Conservation (phyloP, 1,140 invertebrate genomes). For the Drosophila eugracilis region DNA sequence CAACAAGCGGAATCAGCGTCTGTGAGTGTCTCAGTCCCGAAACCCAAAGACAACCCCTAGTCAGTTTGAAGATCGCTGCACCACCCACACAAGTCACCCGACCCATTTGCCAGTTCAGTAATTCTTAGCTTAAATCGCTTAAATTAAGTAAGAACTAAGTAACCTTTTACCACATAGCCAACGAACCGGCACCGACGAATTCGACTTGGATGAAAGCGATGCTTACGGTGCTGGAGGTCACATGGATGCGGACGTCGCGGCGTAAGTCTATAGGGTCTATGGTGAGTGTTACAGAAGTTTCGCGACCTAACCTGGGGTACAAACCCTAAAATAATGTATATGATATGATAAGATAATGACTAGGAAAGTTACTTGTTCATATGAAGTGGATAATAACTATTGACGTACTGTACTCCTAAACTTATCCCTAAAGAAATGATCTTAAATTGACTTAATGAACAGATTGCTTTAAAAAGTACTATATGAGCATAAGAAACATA, state of each 20-base stretch:
- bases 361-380: too few relatives aligned
- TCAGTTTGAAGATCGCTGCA: slow-evolving; percentile 5
- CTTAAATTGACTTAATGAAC: too few relatives aligned
- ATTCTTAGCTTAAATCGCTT: too few relatives aligned
- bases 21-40: slow-evolving; percentile 60
- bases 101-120: slow-evolving; percentile 13
- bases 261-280: slow-evolving; percentile 50
- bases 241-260: slow-evolving; percentile 66
- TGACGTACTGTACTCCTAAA: too few relatives aligned
- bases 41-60: not conserved
- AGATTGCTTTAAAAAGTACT: not conserved
- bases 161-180: slow-evolving; percentile 36
- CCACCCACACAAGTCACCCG: slow-evolving; percentile 10
- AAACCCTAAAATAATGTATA: too few relatives aligned
- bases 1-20: slow-evolving; percentile 65
- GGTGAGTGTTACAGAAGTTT: slow-evolving; percentile 13
- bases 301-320: not conserved
- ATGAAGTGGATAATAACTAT: too few relatives aligned
- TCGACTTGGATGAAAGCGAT: slow-evolving; percentile 75
- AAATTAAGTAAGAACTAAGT: too few relatives aligned
- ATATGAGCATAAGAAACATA: too few relatives aligned
- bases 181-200: slow-evolving; percentile 77
- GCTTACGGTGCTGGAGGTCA: slow-evolving; percentile 70
- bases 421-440: too few relatives aligned
- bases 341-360: too few relatives aligned